Percentiles rank a stretch among this genome's conserved stretches.
Conservation (phyloP, 1,140 invertebrate genomes). For the Hydropsyche tenuis region DNA sequence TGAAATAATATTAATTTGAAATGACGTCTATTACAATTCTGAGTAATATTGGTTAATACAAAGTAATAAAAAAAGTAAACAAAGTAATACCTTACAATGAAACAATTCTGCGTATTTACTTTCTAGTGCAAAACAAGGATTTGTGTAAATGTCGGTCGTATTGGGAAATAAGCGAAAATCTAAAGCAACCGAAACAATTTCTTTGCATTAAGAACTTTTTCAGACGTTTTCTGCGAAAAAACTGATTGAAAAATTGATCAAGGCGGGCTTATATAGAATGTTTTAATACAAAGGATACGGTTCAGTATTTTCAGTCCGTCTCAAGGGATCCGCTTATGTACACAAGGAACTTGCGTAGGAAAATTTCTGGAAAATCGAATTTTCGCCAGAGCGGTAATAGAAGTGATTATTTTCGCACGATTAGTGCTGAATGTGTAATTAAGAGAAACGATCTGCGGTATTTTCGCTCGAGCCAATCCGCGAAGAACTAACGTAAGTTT, state of each 20-base stretch:
- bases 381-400: background rate
- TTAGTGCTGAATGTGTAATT: constrained; percentile 17
- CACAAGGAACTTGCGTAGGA: background rate
- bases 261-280: background rate
- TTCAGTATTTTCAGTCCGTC: background rate
- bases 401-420: constrained; percentile 3
- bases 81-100: too few relatives aligned
- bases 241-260: constrained; percentile 24
- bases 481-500: constrained; percentile 1
- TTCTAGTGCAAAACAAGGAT: background rate
- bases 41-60: too few relatives aligned
- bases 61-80: too few relatives aligned
- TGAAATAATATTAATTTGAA: too few relatives aligned
- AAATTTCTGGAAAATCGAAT: constrained; percentile 17
- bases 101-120: background rate
- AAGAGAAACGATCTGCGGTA: background rate
- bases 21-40: too few relatives aligned
- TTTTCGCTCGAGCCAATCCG: background rate
- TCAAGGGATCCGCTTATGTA: background rate
- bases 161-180: background rate
- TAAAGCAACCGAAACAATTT: background rate
- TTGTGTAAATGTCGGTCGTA: constrained; percentile 7
- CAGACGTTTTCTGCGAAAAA: background rate
- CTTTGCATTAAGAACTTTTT: constrained; percentile 10
- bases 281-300: background rate